Percentiles rank a stretch among this genome's conserved stretches.
Conservation (phyloP, 1,140 invertebrate species). For the Meloidogyne hapla region DNA sequence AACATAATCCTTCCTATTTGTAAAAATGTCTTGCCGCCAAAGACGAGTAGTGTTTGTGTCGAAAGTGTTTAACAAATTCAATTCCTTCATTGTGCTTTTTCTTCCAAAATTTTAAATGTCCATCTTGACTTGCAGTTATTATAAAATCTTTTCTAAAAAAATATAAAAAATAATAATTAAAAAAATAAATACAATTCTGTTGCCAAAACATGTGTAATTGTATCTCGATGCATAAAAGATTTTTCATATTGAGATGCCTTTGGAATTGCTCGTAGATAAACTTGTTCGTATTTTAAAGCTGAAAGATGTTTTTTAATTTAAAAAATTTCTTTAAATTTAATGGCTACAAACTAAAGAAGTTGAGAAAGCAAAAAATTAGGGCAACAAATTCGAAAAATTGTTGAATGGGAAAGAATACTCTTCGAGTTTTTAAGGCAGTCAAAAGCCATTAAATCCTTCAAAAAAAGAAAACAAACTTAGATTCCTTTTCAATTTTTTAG, state of each 20-base stretch:
- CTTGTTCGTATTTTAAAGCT: slow-evolving; percentile 47
- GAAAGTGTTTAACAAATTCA: slow-evolving; percentile 98
- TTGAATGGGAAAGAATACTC: too few species aligned
- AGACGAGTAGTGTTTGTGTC: slow-evolving; percentile 77
- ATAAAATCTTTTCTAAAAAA: slow-evolving; percentile 85
- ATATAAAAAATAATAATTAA: slow-evolving; percentile 69
- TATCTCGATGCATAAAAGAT: slow-evolving; percentile 97
- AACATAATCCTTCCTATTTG: slow-evolving; percentile 79
- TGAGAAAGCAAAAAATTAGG: too few species aligned
- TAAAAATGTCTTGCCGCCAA: slow-evolving; percentile 82
- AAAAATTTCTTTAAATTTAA: too few species aligned
- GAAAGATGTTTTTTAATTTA: slow-evolving; percentile 9
- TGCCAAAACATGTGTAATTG: slow-evolving; percentile 83
- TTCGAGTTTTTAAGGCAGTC: too few species aligned
- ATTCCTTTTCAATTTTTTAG: background rate
- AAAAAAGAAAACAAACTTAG: background rate
- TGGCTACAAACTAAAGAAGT: too few species aligned
- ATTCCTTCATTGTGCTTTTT: slow-evolving; percentile 78
- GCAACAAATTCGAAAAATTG: too few species aligned
- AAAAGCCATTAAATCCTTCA: too few species aligned
- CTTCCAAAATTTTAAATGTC: slow-evolving; percentile 99
- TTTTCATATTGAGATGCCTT: slow-evolving; percentile 89
- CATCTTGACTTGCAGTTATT: slow-evolving; percentile 90
- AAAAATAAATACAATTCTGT: slow-evolving; percentile 66
- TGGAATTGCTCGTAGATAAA: slow-evolving; percentile 85